Percentiles rank a stretch among this genome's conserved stretches.
Conservation (phyloP, 2,113 vertebrate species). For the Eclectus roratus region DNA sequence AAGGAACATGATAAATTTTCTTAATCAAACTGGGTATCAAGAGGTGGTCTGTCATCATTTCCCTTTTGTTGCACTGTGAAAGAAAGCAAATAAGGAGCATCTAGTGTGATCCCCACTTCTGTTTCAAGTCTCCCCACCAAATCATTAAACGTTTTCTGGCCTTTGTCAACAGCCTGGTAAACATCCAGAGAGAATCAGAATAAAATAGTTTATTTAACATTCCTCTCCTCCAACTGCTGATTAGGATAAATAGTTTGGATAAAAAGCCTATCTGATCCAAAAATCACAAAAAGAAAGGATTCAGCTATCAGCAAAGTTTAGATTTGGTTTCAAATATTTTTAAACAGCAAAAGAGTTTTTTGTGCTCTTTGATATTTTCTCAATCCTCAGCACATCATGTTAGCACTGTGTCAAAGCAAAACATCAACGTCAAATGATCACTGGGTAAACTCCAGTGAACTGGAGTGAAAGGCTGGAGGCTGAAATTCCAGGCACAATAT, state of each 20-base stretch:
- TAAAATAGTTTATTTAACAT: slow-evolving; percentile 83
- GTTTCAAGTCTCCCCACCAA: slow-evolving; percentile 76
- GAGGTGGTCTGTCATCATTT: slow-evolving; percentile 77
- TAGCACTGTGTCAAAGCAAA: slow-evolving; percentile 70
- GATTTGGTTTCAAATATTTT: slow-evolving; percentile 75
- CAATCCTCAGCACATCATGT: slow-evolving; percentile 70
- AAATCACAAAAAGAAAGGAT: slow-evolving; percentile 76
- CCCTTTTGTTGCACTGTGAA: slow-evolving; percentile 69
- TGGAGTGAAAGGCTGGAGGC: slow-evolving; percentile 45
- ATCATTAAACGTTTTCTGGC: slow-evolving; percentile 80
- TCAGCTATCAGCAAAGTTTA: slow-evolving; percentile 74
- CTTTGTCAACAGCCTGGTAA: slow-evolving; percentile 83
- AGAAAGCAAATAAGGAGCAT: slow-evolving; percentile 65
- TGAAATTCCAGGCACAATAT: slow-evolving; percentile 66
- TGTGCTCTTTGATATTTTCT: slow-evolving; percentile 71
- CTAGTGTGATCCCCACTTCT: slow-evolving; percentile 70
- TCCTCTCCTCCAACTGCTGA: slow-evolving; percentile 82
- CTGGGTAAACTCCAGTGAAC: slow-evolving; percentile 49
- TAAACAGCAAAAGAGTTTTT: slow-evolving; percentile 74
- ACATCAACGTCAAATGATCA: slow-evolving; percentile 63
- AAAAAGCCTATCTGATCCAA: slow-evolving; percentile 79
- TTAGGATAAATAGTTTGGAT: slow-evolving; percentile 86
- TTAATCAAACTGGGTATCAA: slow-evolving; percentile 78
- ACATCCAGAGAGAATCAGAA: slow-evolving; percentile 79
- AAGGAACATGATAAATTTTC: slow-evolving; percentile 76